These are phyloP conservation scores for Machaerirhynchus nigripectus DNA, from an alignment of 2,113 vertebrate species.

Conservation along the genomic window DNA sequence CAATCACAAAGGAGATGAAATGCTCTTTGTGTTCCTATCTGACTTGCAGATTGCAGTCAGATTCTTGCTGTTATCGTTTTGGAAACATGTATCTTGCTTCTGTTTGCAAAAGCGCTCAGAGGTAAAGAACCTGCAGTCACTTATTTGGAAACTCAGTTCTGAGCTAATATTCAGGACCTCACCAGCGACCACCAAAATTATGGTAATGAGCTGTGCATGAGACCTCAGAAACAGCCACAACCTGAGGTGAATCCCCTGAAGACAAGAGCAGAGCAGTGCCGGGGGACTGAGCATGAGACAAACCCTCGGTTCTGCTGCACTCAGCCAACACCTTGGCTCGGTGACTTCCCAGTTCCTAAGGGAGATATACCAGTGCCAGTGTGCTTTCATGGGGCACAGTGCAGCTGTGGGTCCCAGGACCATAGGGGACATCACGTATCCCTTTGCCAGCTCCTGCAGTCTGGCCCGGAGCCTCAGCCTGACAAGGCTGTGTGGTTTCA, in stretches of 20 bases:
- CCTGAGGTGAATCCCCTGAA: background rate
- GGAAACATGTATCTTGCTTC: background rate
- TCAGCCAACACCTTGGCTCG: background rate
- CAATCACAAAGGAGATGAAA: constrained; percentile 34
- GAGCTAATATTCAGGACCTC: background rate
- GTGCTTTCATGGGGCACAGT: background rate
- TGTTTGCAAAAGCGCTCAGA: background rate
- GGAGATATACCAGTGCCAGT: background rate
- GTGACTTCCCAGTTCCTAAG: background rate
- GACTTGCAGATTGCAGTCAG: constrained; percentile 25
- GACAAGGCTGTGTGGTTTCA: background rate
- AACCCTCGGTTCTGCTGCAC: fast-evolving
- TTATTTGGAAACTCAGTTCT: background rate
- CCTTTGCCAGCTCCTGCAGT: background rate
- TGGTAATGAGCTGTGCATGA: background rate
- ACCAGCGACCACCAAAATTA: background rate
- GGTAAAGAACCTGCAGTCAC: background rate
- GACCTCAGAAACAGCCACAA: background rate
- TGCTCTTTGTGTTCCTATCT: constrained; percentile 41
- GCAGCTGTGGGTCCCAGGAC: background rate
- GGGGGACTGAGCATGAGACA: background rate
- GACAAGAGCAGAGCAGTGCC: background rate
- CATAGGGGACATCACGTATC: fast-evolving
- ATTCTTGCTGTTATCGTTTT: background rate
- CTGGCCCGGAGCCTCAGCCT: background rate